These are phyloP conservation scores for Hermaeophaga mercurialis DNA, from an alignment of 2,888 invertebrate genomes.

Conservation along the genomic window DNA sequence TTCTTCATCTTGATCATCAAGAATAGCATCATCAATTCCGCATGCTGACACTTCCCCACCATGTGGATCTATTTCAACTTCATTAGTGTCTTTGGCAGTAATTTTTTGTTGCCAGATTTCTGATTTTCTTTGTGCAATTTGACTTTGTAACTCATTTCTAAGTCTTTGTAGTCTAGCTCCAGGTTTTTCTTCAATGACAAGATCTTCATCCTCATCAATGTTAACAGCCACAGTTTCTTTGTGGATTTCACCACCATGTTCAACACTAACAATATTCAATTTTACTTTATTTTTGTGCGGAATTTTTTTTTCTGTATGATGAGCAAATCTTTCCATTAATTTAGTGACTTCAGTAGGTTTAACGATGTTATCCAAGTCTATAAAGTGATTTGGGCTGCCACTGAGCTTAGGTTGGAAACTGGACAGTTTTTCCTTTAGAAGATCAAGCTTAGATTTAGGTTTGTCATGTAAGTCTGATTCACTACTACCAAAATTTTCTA, in stretches of 20 bases:
- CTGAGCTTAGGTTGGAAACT: conserved; percentile 60
- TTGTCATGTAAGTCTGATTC: conserved; percentile 18
- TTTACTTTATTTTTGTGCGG: conserved; percentile 63
- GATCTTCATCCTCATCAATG: conserved; percentile 51
- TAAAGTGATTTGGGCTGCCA: conserved; percentile 62
- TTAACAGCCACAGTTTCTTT: conserved; percentile 54
- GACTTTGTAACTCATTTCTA: conserved; percentile 70
- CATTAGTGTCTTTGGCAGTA: conserved; percentile 32
- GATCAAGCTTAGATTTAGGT: conserved; percentile 48
- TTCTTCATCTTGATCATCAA: conserved; percentile 60
- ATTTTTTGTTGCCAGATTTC: conserved; percentile 71
- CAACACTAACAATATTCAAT: conserved; percentile 58
- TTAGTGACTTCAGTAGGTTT: conserved; percentile 66
- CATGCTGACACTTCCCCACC: conserved; percentile 34
- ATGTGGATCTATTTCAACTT: conserved; percentile 28
- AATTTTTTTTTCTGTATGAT: conserved; percentile 66
- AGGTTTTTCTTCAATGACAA: conserved; percentile 62
- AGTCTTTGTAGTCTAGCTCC: conserved; percentile 74
- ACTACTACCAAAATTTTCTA: conserved; percentile 31
- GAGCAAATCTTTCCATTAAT: conserved; percentile 73
- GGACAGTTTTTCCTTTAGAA: conserved; percentile 46
- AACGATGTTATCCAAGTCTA: conserved; percentile 64
- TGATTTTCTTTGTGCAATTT: conserved; percentile 73
- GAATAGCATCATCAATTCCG: conserved; percentile 54
- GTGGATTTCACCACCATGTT: conserved; percentile 55